Base-by-base conservation (phyloP, 2,113 vertebrate genomes). In the Boulengeromyrus knoepffleri region DNA sequence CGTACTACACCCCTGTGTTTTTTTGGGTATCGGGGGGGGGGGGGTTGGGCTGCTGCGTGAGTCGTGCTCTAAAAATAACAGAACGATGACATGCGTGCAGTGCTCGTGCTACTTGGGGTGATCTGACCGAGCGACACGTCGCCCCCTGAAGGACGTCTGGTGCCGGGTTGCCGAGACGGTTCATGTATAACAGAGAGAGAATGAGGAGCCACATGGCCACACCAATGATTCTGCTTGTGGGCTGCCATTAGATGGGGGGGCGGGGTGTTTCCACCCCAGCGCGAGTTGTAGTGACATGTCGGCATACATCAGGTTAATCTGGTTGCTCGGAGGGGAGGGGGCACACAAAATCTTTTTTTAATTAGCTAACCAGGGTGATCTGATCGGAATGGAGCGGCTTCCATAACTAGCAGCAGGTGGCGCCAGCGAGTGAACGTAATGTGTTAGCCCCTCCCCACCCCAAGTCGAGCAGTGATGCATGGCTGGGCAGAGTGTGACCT, bases 401-500 rank as follows among this genome's bases (percentile, higher is more conserved):
- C 24, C 58, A 66, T 66, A 66, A 27, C n/a, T 66, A 13, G 36
- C 88, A 70, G 56, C 8, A 70, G 49, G 47, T 17, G 49, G 85
- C 47, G 31, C 36, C 52, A 58, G 52, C 58, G 49, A 46, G 46
- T 52, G 24, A 66, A 12, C 9, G n/a, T 27, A n/a, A n/a, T 13
- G 62, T 27, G n/a, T 66, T 58, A 27, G 49, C 88, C 89, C 80
- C 83, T 66, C 88, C 80, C 77, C 90, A 74, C 45, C 83, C 89
- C 90, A 87, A 92, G 91, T 77, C 90, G 89, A 87, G 85, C 39
- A 5, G 47, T 66, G 62, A 10, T 49, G 93, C 92, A 92, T 92
- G 92, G 89, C 74, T 89, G 89, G 90, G 83, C 62, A 53, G 88
- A 42, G 88, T 90, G 89, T 91, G 91, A 93, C 90, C 91, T 91